Percentiles rank a stretch among this genome's conserved stretches.
These are phyloP conservation scores for Reticulitermes speratus DNA, from an alignment of 1,140 invertebrate species.

Conservation along the genomic window DNA sequence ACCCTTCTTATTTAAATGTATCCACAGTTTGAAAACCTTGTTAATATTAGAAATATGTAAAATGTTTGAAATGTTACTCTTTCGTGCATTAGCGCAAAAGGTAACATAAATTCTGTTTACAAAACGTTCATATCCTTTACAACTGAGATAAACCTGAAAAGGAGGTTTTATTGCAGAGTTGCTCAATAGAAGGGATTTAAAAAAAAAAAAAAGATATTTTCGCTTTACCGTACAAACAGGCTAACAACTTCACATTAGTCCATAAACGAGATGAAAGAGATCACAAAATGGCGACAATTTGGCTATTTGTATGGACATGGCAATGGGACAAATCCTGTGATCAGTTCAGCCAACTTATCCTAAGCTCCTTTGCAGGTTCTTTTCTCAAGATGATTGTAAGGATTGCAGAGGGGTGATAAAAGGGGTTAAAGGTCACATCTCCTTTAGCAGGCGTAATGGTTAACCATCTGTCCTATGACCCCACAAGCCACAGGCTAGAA, in stretches of 20 bases:
- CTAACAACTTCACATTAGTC: not conserved
- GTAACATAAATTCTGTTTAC: no score
- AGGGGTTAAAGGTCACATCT: conserved; percentile 1
- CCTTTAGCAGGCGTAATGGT: not conserved
- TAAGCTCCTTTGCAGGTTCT: no score
- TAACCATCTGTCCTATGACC: conserved; percentile 28
- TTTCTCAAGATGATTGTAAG: not conserved
- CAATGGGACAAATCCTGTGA: not conserved
- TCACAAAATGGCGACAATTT: not conserved
- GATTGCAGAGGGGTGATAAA: not conserved
- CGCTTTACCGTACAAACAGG: no score
- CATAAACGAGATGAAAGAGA: not conserved
- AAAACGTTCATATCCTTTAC: no score
- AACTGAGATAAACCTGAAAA: no score
- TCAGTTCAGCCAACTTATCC: no score
- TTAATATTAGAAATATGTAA: no score
- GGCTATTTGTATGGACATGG: conserved; percentile 8
- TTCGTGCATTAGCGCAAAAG: no score
- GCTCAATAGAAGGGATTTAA: not conserved
- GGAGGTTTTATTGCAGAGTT: not conserved
- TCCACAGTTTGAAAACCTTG: no score
- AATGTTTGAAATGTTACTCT: no score
- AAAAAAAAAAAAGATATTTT: not conserved
- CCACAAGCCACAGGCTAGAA: not conserved
- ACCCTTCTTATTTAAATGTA: no score